A percentile compares a stretch with the other conserved stretches of the same genome.
These are phyloP conservation scores for Callyntrura guangdongensis DNA, from an alignment of 2,888 invertebrate species.

Conservation along the genomic window DNA sequence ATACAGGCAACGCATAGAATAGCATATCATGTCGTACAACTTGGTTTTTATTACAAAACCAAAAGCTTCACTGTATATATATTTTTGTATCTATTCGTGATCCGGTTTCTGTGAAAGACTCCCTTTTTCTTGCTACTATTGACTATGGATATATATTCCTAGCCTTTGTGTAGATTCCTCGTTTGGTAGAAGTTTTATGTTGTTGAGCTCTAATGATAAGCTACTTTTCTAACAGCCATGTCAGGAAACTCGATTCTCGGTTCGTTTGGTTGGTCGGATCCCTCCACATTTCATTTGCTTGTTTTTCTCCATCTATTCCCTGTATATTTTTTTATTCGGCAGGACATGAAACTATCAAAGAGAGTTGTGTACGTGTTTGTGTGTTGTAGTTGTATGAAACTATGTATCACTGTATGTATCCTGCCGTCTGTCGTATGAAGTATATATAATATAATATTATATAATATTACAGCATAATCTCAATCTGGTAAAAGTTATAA, in stretches of 20 bases:
- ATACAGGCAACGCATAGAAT: not conserved
- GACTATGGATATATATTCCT: not conserved
- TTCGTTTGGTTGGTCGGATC: slow-evolving; percentile 64
- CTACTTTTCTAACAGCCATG: slow-evolving; percentile 41
- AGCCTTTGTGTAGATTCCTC: not conserved
- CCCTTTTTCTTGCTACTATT: not conserved
- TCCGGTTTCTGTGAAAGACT: slow-evolving; percentile 27
- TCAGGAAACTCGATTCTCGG: slow-evolving; percentile 59
- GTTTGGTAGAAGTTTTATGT: not conserved
- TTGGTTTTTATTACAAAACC: slow-evolving; percentile 1
- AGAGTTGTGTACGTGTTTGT: too few relatives aligned
- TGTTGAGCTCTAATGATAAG: slow-evolving; percentile 30
- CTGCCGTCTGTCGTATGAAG: too few relatives aligned
- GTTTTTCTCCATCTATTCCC: slow-evolving; percentile 58
- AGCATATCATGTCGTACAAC: not conserved
- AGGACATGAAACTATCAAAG: not conserved
- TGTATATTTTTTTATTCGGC: slow-evolving; percentile 33
- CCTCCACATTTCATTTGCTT: slow-evolving; percentile 55
- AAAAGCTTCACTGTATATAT: not conserved
- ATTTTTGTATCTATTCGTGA: not conserved
- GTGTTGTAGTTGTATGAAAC: not conserved
- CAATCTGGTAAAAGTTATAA: slow-evolving; percentile 49
- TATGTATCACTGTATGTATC: too few relatives aligned
- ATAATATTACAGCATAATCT: slow-evolving; percentile 22
- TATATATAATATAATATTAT: too few relatives aligned